phyloP scores from a whole-genome alignment of 2,797 vertebrate species.

The Manis crassicaudata region DNA sequence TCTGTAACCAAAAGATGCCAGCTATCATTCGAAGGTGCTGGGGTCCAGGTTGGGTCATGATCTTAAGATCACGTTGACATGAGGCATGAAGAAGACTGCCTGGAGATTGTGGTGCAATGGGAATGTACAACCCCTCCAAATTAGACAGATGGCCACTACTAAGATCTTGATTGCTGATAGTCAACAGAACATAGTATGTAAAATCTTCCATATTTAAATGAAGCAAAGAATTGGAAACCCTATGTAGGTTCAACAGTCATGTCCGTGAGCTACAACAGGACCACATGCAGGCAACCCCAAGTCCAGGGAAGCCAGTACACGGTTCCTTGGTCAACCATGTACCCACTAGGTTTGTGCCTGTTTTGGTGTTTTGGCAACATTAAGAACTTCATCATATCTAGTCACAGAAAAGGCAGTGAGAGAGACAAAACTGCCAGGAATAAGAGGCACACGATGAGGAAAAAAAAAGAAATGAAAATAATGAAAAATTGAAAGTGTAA shows the following conservation, averaged over 20 bases:
- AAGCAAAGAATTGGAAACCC: not conserved
- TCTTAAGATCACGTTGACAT: not conserved
- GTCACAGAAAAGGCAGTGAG: not conserved
- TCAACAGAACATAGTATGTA: not conserved
- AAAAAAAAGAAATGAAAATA: not conserved
- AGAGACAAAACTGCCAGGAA: not conserved
- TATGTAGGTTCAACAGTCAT: not conserved
- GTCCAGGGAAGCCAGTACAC: not conserved
- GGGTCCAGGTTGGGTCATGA: not conserved
- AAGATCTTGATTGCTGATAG: not conserved
- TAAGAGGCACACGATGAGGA: not conserved
- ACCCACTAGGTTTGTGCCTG: too few relatives aligned
- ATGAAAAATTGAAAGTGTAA: not conserved
- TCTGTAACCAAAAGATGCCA: not conserved
- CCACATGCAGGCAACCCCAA: not conserved
- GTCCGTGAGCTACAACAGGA: not conserved
- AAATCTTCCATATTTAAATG: not conserved
- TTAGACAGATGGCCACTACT: not conserved
- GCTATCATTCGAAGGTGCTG: not conserved
- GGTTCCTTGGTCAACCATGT: not conserved
- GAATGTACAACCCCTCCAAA: not conserved
- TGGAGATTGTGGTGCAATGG: not conserved
- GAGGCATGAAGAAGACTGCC: not conserved
- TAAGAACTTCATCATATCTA: not conserved
- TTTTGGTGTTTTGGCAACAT: not conserved